These are phyloP conservation scores for Sinocyclocheilus rhinocerous DNA, from an alignment of 2,113 vertebrate species.

Conservation along the genomic window DNA sequence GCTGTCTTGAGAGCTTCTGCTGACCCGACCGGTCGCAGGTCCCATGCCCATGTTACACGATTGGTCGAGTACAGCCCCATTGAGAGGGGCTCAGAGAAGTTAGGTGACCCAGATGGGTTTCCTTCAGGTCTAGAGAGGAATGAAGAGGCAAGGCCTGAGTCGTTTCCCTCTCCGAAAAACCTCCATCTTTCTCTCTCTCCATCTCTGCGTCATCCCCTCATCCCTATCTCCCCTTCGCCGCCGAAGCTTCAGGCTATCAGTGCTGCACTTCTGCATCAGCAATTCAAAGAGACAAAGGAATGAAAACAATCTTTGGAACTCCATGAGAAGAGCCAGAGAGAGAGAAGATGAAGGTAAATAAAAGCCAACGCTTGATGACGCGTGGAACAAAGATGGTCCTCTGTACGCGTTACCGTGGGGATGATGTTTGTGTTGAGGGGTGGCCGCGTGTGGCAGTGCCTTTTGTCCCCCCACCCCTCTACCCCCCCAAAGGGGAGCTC, in stretches of 20 bases:
- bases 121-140: conserved; percentile 58
- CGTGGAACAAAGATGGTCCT: conserved; percentile 46
- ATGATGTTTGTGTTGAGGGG: conserved; percentile 68
- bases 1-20: conserved; percentile 34
- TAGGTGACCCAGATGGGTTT: conserved; percentile 57
- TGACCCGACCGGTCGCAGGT: conserved; percentile 54
- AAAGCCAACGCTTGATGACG: conserved; percentile 50
- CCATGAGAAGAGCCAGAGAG: conserved; percentile 42
- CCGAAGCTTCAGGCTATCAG: conserved; percentile 61
- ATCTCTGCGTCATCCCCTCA: conserved; percentile 41
- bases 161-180: conserved; percentile 28
- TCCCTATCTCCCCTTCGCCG: conserved; percentile 11
- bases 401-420: conserved; percentile 48
- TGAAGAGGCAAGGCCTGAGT: conserved; percentile 58
- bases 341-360: conserved; percentile 55
- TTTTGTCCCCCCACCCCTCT: conserved; percentile 62
- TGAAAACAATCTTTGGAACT: conserved; percentile 60
- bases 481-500: conserved; percentile 59
- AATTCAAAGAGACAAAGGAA: conserved; percentile 58
- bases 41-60: conserved; percentile 40
- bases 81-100: conserved; percentile 58
- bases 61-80: conserved; percentile 59
- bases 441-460: conserved; percentile 65
- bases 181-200: conserved; percentile 27
- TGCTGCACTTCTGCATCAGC: conserved; percentile 63